These are phyloP conservation scores for Heliopora coerulea DNA, from an alignment of 92 coral and sea anemone species.

Conservation along the genomic window DNA sequence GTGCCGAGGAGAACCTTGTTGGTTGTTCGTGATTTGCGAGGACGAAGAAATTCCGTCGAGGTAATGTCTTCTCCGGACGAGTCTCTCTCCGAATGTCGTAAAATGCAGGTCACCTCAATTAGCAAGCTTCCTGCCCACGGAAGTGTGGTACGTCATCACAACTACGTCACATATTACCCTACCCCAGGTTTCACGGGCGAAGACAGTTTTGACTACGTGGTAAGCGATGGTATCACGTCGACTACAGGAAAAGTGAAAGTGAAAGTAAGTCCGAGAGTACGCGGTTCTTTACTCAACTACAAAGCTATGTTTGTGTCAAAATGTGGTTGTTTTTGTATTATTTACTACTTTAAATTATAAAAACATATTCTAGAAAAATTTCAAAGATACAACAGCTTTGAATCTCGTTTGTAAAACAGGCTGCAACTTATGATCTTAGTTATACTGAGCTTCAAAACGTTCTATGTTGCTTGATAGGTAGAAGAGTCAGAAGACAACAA, in stretches of 20 bases:
- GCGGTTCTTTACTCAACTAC: no score
- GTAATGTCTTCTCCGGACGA: slow-evolving; percentile 75
- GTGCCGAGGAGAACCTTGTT: slow-evolving; percentile 78
- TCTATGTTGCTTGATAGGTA: slow-evolving; percentile 9
- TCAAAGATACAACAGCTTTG: no score
- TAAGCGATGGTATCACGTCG: slow-evolving; percentile 81
- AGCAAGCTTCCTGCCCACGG: slow-evolving; percentile 76
- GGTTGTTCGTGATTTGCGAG: slow-evolving; percentile 75
- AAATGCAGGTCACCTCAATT: slow-evolving; percentile 75
- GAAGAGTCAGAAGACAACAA: slow-evolving; percentile 11
- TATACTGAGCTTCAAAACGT: no score
- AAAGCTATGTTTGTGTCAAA: no score
- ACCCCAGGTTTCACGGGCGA: slow-evolving; percentile 77
- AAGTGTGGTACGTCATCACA: slow-evolving; percentile 74
- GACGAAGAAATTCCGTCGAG: slow-evolving; percentile 77
- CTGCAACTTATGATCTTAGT: no score
- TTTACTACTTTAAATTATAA: no score
- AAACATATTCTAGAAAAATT: no score
- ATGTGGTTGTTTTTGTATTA: no score
- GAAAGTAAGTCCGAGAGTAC: slow-evolving; percentile 84
- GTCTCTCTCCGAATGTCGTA: slow-evolving; percentile 74
- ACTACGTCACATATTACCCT: slow-evolving; percentile 94
- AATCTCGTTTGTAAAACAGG: no score
- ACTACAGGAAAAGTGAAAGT: slow-evolving; percentile 81
- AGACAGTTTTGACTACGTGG: slow-evolving; percentile 79